Base-by-base conservation (phyloP, 2,888 invertebrate species). In the Luperina nickerlii region DNA sequence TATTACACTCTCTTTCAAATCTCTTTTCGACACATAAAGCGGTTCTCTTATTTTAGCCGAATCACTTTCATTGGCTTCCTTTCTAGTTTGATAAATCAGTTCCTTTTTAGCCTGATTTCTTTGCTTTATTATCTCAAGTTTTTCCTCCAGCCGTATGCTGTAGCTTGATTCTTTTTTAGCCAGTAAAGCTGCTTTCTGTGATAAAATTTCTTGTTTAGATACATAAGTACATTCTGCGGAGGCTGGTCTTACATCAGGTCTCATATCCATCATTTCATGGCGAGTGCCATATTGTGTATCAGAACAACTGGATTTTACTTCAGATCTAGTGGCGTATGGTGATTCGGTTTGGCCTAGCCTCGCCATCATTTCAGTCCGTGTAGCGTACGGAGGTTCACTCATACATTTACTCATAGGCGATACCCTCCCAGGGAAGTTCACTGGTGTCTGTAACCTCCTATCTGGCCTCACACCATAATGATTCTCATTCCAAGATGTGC, bases 81-180 rank as follows among this genome's bases (percentile, higher is more conserved):
- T 95, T 86, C 97, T 94, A 27, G 96, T 95, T 90, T 97, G 97
- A 90, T 97, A 97, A 82, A 97, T 97, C 93, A 96, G 94, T 85
- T 97, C 97, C 83, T 97, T 97, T 84, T 97, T 97, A 4, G 97
- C 97, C 90, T 97, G 97, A 86, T 97, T 97, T 84, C 97, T 95
- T 90, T 97, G 96, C 89, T 96, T 97, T 81, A 97, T 97, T 69
- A 97, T 96, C 92, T 97, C 97, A 62, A 97, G 91, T 87, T 97
- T 97, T 78, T 97, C 97, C 90, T 97, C 97, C 68, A 96, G 89
- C 76, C 94, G 93, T 77, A 93, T 93, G 57, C 94, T 93, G 78
- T 96, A 96, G 60, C 91, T 92, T 1, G 95, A 95, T 84, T 97
- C 96, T 90, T 95, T 96, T 83, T 93, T 96, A n/a, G 97, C 97